phyloP scores from a whole-genome alignment of 2,113 vertebrate genomes.

The Eptesicus fuscus region DNA sequence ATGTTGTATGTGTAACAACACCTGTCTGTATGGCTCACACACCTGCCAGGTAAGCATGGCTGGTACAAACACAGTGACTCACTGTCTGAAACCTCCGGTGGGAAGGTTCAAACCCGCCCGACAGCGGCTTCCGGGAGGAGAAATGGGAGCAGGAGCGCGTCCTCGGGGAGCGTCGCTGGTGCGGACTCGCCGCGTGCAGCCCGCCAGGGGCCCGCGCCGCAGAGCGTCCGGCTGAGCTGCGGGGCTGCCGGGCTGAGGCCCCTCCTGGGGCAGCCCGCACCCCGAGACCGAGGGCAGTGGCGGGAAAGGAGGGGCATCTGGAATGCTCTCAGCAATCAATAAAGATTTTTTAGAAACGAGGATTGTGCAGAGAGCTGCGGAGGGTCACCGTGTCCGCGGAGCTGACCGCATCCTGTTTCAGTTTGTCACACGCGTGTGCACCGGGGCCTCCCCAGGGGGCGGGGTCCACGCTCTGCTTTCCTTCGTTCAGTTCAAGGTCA shows the following conservation, averaged over 20 bases:
- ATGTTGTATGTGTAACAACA: rapidly evolving
- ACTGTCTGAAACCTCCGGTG: rapidly evolving
- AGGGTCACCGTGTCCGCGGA: too few relatives aligned
- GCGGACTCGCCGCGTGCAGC: too few relatives aligned
- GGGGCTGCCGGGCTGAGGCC: too few relatives aligned
- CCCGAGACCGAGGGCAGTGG: not conserved
- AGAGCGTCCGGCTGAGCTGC: too few relatives aligned
- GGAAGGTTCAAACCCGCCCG: not conserved
- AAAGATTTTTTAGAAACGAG: too few relatives aligned
- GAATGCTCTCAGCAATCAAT: too few relatives aligned
- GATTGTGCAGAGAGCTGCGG: too few relatives aligned
- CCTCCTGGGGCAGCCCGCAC: not conserved
- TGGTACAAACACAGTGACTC: not conserved
- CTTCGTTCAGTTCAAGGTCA: not conserved
- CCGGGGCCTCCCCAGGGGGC: too few relatives aligned
- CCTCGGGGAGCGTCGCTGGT: rapidly evolving
- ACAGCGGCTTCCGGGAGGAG: not conserved
- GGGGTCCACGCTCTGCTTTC: not conserved
- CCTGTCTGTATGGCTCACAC: rapidly evolving
- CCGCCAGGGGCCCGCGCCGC: rapidly evolving
- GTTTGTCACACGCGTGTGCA: too few relatives aligned
- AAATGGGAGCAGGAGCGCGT: not conserved
- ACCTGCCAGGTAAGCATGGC: not conserved
- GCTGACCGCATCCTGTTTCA: rapidly evolving
- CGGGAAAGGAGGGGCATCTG: too few relatives aligned